Base-by-base conservation (phyloP, 2,797 vertebrate species). In the Alfaro cultratus region DNA sequence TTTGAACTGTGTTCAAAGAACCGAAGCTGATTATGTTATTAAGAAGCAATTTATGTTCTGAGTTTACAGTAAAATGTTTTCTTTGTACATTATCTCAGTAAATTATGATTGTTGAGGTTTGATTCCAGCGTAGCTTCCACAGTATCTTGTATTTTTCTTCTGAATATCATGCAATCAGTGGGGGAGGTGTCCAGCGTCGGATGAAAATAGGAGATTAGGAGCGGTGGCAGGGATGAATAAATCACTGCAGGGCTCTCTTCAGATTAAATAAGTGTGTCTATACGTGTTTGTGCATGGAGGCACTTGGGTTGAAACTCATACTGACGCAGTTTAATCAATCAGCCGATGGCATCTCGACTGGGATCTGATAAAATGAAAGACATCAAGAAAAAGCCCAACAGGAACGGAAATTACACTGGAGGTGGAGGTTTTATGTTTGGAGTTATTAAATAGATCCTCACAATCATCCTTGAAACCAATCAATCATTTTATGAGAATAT, bases 171-270 rank as follows among this genome's bases (percentile, higher is more conserved):
- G 70, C 71, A 80, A 86, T 86, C 9, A 77, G 13, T 83, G 89
- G 91, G 92, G 92, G 91, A 83, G 77, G 91, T 86, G 84, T 60
- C 7, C 49, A 36, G 45, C 36, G 77, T 73, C 73, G 64, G 83
- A 83, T 51, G 77, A 49, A 29, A 80, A 73, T 8, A 1, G 82
- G 68, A 6, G 67, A 8, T 3, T 23, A 23, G 8, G 21, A 51
- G 21, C 8, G 51, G 2, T 11, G 84, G 77, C 18, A 23, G 78
- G 82, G 88, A 92, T 92, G 90, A 95, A 95, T 93, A 94, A 94
- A 94, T 93, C 82, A 91, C 60, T 82, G 80, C 11, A 76, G 64
- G 70, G 41, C 86, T 81, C 41, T 47, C 49, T 72, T 91, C 85
- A 87, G 82, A 93, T 91, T 94, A 87, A 83, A 84, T 83, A 21